These are phyloP conservation scores for Pampusana beccarii DNA, from an alignment of 2,113 vertebrate genomes.

Conservation along the genomic window DNA sequence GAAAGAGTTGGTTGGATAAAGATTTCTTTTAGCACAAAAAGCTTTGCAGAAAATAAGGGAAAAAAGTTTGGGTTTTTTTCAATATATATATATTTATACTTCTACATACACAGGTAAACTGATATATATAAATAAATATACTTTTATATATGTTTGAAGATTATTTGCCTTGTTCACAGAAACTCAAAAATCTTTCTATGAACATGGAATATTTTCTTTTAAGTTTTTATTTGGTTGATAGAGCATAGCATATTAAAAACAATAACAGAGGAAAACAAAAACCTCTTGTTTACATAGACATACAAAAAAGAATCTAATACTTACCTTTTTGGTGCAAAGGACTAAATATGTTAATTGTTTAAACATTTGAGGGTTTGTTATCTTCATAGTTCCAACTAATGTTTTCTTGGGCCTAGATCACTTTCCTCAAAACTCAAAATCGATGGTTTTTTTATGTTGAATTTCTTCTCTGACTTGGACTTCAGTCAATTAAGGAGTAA, in stretches of 20 bases:
- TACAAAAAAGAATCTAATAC: not conserved
- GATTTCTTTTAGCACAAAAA: not conserved
- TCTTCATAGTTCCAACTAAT: not conserved
- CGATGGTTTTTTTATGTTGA: not conserved
- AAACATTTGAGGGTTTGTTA: not conserved
- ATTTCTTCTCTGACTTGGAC: not conserved
- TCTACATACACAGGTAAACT: not conserved
- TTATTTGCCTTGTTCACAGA: not conserved
- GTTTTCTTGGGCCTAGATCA: not conserved
- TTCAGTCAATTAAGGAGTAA: not conserved
- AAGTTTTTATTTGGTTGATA: not conserved
- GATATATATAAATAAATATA: not conserved
- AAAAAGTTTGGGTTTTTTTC: not conserved
- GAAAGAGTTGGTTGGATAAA: not conserved
- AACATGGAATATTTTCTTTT: not conserved
- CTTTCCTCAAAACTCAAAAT: not conserved
- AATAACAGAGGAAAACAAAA: not conserved
- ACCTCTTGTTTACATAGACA: not conserved
- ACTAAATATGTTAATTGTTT: not conserved
- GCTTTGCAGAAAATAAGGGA: not conserved
- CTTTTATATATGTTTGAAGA: not conserved
- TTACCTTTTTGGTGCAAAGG: not conserved
- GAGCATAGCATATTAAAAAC: not conserved
- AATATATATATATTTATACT: not conserved
- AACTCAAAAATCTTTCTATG: not conserved